Base-by-base conservation (phyloP, 2,797 vertebrate genomes). In the Protonibea diacanthus region DNA sequence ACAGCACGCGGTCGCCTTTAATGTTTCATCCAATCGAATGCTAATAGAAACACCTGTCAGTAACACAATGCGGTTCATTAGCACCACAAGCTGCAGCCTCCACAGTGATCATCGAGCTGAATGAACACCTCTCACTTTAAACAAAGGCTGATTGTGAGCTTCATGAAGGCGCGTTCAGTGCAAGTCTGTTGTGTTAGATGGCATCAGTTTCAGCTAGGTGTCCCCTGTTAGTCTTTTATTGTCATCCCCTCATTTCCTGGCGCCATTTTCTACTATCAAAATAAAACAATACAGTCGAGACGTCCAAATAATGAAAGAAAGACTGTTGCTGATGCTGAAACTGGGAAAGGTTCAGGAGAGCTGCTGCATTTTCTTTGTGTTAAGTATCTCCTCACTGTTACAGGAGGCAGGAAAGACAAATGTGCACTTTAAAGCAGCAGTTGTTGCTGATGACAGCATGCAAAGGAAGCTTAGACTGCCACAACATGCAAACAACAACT, bases 401-500 rank as follows among this genome's bases (percentile, higher is more conserved):
- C 0, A 0, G 14, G 53, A 58, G 45, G 27, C 12, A 25, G 29
- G 38, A 25, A 27, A 66, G 11, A 33, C 29, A 21, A 21, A 62
- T 51, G 17, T 4, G 33, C 40, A 20, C 62, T 71, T 66, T 57
- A 79, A 71, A 56, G 61, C 66, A 67, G 38, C 45, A 20, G 12
- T 57, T 58, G 70, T 47, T 29, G 33, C 61, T 42, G 71, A 57
- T 63, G 66, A 33, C 61, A 48, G 61, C 33, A 9, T 29, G 68
- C 23, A 21, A 27, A 49, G 2, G 20, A 10, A 65, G 60, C 48
- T 49, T 33, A 25, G 45, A 20, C 38, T 20, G 63, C 74, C 71
- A 74, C 23, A 77, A 56, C 58, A 29, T 29, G 29, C 29, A 51
- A 7, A 59, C n/a, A 57, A 17, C 33, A n/a, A 3, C 49, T 65